Evolutionary conservation across 2,113 vertebrate genomes (phyloP).

Genomic region (Potamarius usumacintae): DNA sequence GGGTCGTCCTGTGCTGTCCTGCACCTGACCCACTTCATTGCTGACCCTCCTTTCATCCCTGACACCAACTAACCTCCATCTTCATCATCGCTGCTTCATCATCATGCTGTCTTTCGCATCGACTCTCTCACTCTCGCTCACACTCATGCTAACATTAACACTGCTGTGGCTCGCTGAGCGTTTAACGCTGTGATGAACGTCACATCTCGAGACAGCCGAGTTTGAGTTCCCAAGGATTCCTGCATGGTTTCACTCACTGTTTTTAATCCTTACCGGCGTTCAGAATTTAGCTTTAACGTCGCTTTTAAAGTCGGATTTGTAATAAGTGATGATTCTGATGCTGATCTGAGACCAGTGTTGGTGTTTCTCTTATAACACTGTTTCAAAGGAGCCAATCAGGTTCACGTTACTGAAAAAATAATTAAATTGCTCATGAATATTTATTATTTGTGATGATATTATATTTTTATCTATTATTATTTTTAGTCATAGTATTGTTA

Average conservation of each 20-base stretch:
- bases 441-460: neutral
- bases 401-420: neutral
- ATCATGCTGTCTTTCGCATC: neutral
- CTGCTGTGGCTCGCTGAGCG: neutral
- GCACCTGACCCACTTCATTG: neutral
- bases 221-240: too few relatives aligned
- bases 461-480: neutral
- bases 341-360: neutral
- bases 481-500: neutral
- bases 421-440: neutral
- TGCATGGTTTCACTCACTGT: neutral
- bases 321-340: neutral
- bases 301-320: neutral
- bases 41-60: neutral
- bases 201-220: neutral
- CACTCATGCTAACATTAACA: neutral
- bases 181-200: neutral
- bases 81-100: neutral
- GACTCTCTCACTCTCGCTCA: neutral
- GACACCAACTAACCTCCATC: conserved; percentile 20
- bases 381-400: neutral
- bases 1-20: conserved; percentile 16
- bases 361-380: neutral
- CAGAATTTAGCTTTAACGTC: neutral
- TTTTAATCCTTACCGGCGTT: neutral